Conservation (phyloP, 2,797 vertebrate species). For the Garrulus glandarius region DNA sequence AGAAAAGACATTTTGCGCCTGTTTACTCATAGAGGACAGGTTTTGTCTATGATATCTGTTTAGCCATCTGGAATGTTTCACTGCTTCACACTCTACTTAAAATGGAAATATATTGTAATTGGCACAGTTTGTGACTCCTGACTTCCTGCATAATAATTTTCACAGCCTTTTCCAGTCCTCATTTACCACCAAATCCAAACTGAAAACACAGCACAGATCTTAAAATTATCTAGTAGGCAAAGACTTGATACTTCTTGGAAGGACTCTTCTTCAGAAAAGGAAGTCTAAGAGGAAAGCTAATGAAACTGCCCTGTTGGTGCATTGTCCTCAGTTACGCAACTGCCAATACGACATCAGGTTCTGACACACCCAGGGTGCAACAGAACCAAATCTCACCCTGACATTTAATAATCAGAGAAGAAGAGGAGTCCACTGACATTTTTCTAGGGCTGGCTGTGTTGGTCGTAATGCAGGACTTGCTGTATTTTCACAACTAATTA, state of each 20-base stretch:
- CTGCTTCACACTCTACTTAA: slow-evolving; percentile 33
- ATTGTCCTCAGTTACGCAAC: neutral
- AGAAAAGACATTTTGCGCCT: neutral
- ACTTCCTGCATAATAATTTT: neutral
- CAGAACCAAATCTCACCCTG: neutral
- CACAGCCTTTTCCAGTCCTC: slow-evolving; percentile 33
- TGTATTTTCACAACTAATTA: neutral
- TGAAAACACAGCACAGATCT: slow-evolving; percentile 1
- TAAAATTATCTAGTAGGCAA: neutral
- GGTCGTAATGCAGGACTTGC: neutral
- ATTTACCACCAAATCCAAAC: slow-evolving; percentile 30
- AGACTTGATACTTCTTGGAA: neutral
- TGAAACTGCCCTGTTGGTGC: neutral
- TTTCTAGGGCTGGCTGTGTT: neutral
- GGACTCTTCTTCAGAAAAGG: neutral
- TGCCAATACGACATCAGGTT: neutral
- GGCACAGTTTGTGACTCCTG: slow-evolving; percentile 35
- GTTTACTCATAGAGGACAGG: slow-evolving; percentile 1
- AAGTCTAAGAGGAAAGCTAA: neutral
- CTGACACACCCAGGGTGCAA: neutral
- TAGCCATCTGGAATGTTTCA: slow-evolving; percentile 37
- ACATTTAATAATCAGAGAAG: neutral
- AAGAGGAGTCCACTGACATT: neutral
- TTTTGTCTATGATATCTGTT: slow-evolving; percentile 29
- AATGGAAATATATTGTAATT: slow-evolving; percentile 42